These are phyloP conservation scores for Acanthurus lineatus DNA, from an alignment of 2,797 vertebrate genomes.

Conservation along the genomic window DNA sequence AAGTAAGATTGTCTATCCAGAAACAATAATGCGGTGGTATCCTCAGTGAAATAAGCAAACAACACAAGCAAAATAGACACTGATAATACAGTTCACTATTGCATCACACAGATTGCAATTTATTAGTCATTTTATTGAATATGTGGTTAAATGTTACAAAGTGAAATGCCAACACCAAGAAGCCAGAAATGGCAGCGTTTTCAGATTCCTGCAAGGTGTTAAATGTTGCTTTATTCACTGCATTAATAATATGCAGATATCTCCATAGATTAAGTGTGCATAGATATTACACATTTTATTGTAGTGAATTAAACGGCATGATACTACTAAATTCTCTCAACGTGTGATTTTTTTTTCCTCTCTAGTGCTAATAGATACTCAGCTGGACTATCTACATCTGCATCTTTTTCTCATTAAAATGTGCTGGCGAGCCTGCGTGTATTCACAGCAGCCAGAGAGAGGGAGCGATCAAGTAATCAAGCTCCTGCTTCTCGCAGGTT, in stretches of 20 bases:
- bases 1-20: neutral
- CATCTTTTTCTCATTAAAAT: constrained; percentile 82
- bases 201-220: constrained; percentile 47
- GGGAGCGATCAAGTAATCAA: constrained; percentile 68
- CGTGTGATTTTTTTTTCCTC: constrained; percentile 9
- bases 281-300: constrained; percentile 35
- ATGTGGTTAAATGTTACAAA: constrained; percentile 41
- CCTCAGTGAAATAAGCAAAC: constrained; percentile 11
- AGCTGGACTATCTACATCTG: constrained; percentile 70
- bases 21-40: neutral
- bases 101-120: neutral
- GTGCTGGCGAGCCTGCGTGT: constrained; percentile 60
- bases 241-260: neutral
- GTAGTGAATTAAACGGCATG: constrained; percentile 58
- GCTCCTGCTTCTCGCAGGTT: constrained; percentile 68
- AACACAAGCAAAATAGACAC: constrained; percentile 8
- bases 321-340: constrained; percentile 49
- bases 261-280: neutral
- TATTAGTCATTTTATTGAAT: neutral
- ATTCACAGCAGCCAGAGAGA: constrained; percentile 60
- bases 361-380: constrained; percentile 70
- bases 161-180: constrained; percentile 37
- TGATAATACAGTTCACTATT: neutral
- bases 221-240: constrained; percentile 49
- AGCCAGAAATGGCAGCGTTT: constrained; percentile 36